Base-by-base conservation (phyloP, 2,797 vertebrate species). In the Danio choprae region DNA sequence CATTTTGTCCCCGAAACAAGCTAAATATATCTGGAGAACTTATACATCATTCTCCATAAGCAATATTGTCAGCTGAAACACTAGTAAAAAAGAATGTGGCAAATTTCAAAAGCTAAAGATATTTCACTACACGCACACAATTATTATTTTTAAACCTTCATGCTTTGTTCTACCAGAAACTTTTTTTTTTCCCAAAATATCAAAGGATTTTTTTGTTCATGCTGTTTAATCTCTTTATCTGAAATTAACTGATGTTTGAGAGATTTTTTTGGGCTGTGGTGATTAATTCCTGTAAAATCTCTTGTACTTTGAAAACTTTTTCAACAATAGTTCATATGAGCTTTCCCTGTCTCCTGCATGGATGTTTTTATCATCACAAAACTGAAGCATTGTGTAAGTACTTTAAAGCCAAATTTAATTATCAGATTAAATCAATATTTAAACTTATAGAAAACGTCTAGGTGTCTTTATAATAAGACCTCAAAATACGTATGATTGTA, bases 1-100 rank as follows among this genome's bases (percentile, higher is more conserved):
- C 15, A 18, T 51, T 69, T 69, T 69, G 46, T 69, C 67, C 48
- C 16, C 4, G 67, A 69, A 51, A 38, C 8, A 2, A 68, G 51
- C 15, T n/a, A 68, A 50, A 51, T 10, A 2, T 38, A 50, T 5
- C 3, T 48, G 13, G 20, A 68, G 4, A n/a, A 6, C 15, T 51
- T 67, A 2, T 51, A 36, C 3, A 6, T 68, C 5, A 12, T 36
- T 36, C 46, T 38, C 22, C n/a, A n/a, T n/a, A n/a, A n/a, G n/a
- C n/a, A n/a, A n/a, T n/a, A n/a, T 7, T 12, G 65, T 7, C 46
- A 50, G 44, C 46, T 50, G 15, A 51, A 38, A n/a, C 46, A 22
- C 46, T 6, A 4, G 65, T 69, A 9, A 38, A 68, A n/a, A 50
- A 6, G 46, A 69, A 51, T 69, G 20, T 10, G 46, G 38, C 29